Evolutionary conservation across 2,797 vertebrate species (phyloP), one percentile per base, ranked within the genome.

Genomic region (Sebastes trivittatus): DNA sequence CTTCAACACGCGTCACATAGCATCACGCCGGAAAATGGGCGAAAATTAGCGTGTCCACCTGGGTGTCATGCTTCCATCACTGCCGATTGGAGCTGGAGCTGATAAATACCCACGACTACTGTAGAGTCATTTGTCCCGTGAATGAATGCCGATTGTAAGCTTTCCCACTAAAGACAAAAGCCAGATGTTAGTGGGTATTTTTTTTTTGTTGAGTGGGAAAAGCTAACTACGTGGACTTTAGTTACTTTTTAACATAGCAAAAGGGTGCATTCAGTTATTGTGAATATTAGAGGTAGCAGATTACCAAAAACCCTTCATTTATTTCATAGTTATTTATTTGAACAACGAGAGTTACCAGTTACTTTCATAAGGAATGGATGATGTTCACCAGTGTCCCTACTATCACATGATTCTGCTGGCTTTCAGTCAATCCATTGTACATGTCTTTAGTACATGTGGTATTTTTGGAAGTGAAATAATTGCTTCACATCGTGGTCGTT

Each of bases 1-100:
- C 5, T 38, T 14, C 13, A 14, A 42, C 13, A 42, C 2, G 5
- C 13, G 13, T 38, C 36, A 38, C 11, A 1, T 38, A 38, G 36
- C 38, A 42, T 42, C 38, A 14, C 5, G 13, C 38, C 13, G 13
- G 38, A 42, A 42, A 42, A 3, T 0, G 5, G 38, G 13, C 1
- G 0, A 16, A 42, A 42, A 42, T 42, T 0, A 0, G 38, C 13
- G 13, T 42, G 38, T 42, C 38, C 13, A 42, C 38, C 38, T 0
- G 13, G 38, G 38, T 42, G 38, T 42, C 38, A 42, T 42, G 38
- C 13, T 42, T 42, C 38, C 1, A 42, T 42, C 38, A 42, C 38
- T 42, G 38, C 0, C 13, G 1, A 42, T 42, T 1, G 13, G 13
- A 42, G 38, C 38, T 42, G 38, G 13, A 42, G 13, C 0, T 0